Evolutionary conservation across 2,888 invertebrate genomes (phyloP), one percentile per base, ranked within the genome.

Genomic region (Scrobipalpa atriplicella): DNA sequence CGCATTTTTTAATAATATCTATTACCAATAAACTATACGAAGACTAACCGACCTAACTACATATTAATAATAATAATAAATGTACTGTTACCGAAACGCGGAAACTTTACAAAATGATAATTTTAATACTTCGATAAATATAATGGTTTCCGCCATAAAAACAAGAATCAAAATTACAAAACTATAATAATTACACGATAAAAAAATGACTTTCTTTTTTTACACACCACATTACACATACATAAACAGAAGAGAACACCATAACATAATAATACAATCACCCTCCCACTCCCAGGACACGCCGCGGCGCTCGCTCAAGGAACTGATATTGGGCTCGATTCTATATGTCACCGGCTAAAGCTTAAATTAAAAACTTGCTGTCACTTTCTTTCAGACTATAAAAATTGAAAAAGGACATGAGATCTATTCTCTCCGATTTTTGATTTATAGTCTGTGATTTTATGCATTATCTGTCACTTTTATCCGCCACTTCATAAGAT

Each of bases 171-270:
- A 47, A 47, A 47, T 47, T 47, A 47, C 47, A 64, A 38, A 64
- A 73, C 81, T 82, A 83, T 72, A 81, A 83, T 79, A 82, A 83
- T 82, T 81, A 84, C 77, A 83, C 78, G 79, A 82, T 81, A 83
- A 82, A 75, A 79, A 76, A 79, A 80, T 77, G 81, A 79, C 80
- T 76, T 76, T 74, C 77, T 18, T 54, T 79, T 78, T 78, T 78
- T 78, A 80, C 79, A 82, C 74, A 78, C 73, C 77, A 78, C 74
- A 78, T 75, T 75, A 81, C 74, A 81, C 75, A 77, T 76, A 80
- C 77, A 79, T 75, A 80, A 74, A 78, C 74, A 78, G 76, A 78
- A 78, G 78, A 19, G 29, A 63, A 66, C 71, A 70, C 73, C 75
- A 74, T 77, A 29, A 78, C 71, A 56, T 56, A 19, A 54, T 21